Evolutionary conservation across 2,113 vertebrate species (phyloP), one percentile per base, ranked within the genome.

Genomic region (Antechinus stuartii): DNA sequence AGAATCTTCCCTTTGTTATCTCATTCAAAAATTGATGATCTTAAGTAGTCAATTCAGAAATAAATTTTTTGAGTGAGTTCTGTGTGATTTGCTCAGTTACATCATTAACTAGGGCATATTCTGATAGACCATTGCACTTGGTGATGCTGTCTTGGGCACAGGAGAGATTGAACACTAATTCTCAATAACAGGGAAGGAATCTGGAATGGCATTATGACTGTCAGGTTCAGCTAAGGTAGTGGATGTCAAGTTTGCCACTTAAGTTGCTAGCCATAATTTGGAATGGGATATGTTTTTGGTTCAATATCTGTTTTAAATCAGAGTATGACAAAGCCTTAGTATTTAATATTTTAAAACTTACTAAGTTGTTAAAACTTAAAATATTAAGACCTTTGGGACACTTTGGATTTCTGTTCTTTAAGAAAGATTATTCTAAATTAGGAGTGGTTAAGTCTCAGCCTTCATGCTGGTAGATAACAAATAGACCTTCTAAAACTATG

Each of bases 341-440:
- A 84, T 42, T 76, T 76, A 76, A n/a, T 19, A 76, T 84, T 42
- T 84, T 42, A 84, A 84, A 23, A 35, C 14, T 84, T 84, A 42
- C n/a, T 42, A 42, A 42, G 68, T 42, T 84, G n/a, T 84, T 42
- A 23, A 84, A 76, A 11, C 4, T n/a, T 76, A 76, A 76, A 84
- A 42, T n/a, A 84, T 16, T 42, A 84, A 84, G 68, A 84, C n/a
- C n/a, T 84, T 84, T 84, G 35, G 16, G n/a, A 42, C 16, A 42
- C 35, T 84, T 84, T 23, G n/a, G 2, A 84, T 84, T 42, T 84
- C 35, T 68, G 16, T 84, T 96, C 50, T 96, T 92, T 96, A 23
- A 90, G 53, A 14, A 35, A 96, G 49, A 95, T 93, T 94, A 94
- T 94, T 95, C 26, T 95, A 25, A 96, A 91, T 52, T 42, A 84